Percentiles rank a stretch among this genome's conserved stretches.
phyloP scores from a whole-genome alignment of 2,113 vertebrate genomes.

The Gopherus flavomarginatus region DNA sequence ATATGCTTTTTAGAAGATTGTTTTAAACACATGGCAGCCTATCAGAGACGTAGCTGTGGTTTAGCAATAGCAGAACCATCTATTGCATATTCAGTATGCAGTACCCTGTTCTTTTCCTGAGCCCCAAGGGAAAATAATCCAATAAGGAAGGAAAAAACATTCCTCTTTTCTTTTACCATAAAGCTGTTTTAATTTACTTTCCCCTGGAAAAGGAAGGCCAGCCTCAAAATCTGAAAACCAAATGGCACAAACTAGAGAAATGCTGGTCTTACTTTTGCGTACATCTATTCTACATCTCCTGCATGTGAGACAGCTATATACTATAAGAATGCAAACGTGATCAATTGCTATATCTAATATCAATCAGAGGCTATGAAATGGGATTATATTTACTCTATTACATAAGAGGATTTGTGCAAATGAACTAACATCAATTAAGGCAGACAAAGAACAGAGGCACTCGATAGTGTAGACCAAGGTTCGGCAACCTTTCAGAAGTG shows the following conservation, averaged over 20 bases:
- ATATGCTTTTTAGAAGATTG: slow-evolving; percentile 12
- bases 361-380: not conserved
- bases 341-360: slow-evolving; percentile 1
- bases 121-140: slow-evolving; percentile 41
- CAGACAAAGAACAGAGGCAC: slow-evolving; percentile 61
- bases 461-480: slow-evolving; percentile 41
- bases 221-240: slow-evolving; percentile 29
- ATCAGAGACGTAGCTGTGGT: not conserved
- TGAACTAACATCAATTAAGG: slow-evolving; percentile 59
- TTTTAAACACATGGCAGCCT: slow-evolving; percentile 36
- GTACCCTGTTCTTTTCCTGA: slow-evolving; percentile 19
- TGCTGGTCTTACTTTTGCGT: not conserved
- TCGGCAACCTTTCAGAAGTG: too few relatives aligned
- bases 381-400: slow-evolving; percentile 21
- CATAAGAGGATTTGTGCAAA: slow-evolving; percentile 19
- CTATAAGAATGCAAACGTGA: not conserved
- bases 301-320: not conserved
- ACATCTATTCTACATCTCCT: not conserved
- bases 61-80: slow-evolving; percentile 52
- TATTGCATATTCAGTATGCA: slow-evolving; percentile 13
- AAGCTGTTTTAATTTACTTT: slow-evolving; percentile 57
- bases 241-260: slow-evolving; percentile 28
- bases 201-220: slow-evolving; percentile 49
- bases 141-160: slow-evolving; percentile 49
- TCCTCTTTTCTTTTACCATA: slow-evolving; percentile 61